A percentile compares a stretch with the other conserved stretches of the same genome.
phyloP scores from a whole-genome alignment of 2,113 vertebrate genomes.

The Archocentrus centrarchus region DNA sequence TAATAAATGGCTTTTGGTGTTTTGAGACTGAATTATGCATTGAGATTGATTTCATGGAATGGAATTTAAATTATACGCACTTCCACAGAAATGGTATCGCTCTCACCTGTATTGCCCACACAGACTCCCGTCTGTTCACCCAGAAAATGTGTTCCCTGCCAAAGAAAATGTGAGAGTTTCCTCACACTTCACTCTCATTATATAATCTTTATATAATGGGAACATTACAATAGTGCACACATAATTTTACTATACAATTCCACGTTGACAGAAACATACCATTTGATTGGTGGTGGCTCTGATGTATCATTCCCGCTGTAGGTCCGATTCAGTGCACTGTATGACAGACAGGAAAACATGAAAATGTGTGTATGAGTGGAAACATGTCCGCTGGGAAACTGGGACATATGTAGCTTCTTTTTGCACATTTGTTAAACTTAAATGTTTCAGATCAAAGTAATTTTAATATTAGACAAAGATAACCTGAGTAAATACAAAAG shows the following conservation, averaged over 20 bases:
- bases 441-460: too few relatives aligned
- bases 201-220: not conserved
- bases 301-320: conserved; percentile 37
- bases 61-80: conserved; percentile 30
- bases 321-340: conserved; percentile 47
- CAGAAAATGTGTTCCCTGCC: conserved; percentile 82
- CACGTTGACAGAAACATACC: conserved; percentile 59
- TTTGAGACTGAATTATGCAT: not conserved
- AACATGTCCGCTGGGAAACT: conserved; percentile 6
- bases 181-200: not conserved
- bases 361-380: not conserved
- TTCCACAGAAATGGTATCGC: not conserved
- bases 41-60: not conserved
- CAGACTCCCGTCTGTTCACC: conserved; percentile 87
- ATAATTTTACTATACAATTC: not conserved
- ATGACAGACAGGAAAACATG: conserved; percentile 9
- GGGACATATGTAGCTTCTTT: not conserved
- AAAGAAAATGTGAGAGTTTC: conserved; percentile 13
- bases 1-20: conserved; percentile 5
- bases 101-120: conserved; percentile 97
- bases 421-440: too few relatives aligned
- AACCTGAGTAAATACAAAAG: too few relatives aligned
- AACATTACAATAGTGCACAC: not conserved
- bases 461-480: too few relatives aligned
- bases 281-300: conserved; percentile 70